Evolutionary conservation across 1,140 invertebrate genomes (phyloP).

Genomic region (Cardiocondyla obscurior): DNA sequence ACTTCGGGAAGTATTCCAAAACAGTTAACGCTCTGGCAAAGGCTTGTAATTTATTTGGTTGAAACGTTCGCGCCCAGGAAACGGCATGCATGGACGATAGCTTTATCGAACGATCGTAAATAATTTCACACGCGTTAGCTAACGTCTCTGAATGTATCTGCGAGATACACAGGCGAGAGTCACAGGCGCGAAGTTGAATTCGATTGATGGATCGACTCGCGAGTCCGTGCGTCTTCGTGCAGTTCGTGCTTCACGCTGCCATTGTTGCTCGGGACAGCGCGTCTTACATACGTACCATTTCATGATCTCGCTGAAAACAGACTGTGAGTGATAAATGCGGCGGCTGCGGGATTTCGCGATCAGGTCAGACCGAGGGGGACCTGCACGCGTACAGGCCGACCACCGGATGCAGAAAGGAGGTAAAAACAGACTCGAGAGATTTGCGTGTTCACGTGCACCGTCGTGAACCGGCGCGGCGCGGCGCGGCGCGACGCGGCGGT

Average conservation of each 20-base stretch:
- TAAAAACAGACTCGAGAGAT: neutral
- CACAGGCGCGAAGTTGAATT: neutral
- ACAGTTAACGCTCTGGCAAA: neutral
- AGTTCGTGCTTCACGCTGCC: no score
- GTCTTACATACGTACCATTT: constrained; percentile 35
- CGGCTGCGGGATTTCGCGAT: neutral
- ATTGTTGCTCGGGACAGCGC: neutral
- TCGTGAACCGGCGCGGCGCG: neutral
- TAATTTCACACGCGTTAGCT: neutral
- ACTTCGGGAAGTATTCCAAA: constrained; percentile 20
- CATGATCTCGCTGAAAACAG: constrained; percentile 20
- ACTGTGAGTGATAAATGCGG: neutral
- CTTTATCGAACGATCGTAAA: neutral
- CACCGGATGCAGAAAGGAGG: neutral
- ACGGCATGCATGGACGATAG: neutral
- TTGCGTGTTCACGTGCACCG: neutral
- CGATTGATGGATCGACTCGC: neutral
- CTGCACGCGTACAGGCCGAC: neutral
- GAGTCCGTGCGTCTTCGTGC: no score
- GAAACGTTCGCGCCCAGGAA: neutral
- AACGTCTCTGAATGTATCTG: neutral
- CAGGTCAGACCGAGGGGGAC: neutral
- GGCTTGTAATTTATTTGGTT: no score
- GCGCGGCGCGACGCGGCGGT: neutral
- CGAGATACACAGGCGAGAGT: no score